Evolutionary conservation across 2,888 invertebrate species (phyloP).

Genomic region (Cyclophora punctaria): DNA sequence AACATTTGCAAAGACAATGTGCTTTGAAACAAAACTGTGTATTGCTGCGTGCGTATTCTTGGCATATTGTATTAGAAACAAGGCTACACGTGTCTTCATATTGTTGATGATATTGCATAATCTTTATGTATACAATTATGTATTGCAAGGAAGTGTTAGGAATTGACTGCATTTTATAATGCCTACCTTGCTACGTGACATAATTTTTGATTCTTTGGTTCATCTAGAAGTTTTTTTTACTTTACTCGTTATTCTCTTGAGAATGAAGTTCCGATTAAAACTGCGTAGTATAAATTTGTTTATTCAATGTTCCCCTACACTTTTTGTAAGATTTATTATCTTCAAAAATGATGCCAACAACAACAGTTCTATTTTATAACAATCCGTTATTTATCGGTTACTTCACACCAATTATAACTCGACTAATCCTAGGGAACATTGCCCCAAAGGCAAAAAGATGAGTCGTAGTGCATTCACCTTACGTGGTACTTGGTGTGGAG

Average conservation of each 20-base stretch:
- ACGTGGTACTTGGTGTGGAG: constrained; percentile 16
- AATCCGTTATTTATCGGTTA: constrained; percentile 14
- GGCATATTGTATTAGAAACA: constrained; percentile 37
- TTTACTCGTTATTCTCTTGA: no score
- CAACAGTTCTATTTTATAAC: neutral
- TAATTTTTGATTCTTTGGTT: neutral
- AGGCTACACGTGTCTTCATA: constrained; percentile 58
- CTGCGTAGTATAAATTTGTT: no score
- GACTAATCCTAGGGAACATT: constrained; percentile 23
- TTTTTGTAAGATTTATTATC: neutral
- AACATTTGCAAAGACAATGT: neutral
- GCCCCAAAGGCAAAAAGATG: constrained; percentile 33
- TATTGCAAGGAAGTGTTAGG: constrained; percentile 19
- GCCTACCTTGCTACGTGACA: neutral
- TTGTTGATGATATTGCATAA: constrained; percentile 35
- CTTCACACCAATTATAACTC: constrained; percentile 14
- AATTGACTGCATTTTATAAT: constrained; percentile 5
- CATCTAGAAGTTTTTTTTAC: no score
- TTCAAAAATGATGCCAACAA: neutral
- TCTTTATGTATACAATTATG: neutral
- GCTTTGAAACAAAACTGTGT: constrained; percentile 1
- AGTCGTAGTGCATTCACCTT: constrained; percentile 41
- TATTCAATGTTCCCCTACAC: no score
- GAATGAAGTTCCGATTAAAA: no score
- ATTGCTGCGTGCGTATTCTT: constrained; percentile 17